Evolutionary conservation across 2,113 vertebrate genomes (phyloP).

Genomic region (Sterrhoptilus dennistouni): DNA sequence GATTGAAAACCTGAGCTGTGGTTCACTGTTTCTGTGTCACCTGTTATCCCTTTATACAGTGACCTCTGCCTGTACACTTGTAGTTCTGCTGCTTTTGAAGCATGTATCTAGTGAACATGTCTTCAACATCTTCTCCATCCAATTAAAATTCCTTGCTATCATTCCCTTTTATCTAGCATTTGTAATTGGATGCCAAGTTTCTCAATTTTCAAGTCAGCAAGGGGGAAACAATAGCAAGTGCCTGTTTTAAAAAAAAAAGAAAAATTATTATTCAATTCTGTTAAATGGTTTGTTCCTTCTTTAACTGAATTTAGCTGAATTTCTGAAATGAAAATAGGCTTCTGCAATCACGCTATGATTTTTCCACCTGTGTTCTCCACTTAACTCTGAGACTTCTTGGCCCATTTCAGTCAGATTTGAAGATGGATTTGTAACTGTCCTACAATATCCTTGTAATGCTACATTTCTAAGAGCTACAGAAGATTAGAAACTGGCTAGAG

Average conservation of each 20-base stretch:
- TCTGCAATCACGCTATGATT: background rate
- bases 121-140: constrained; percentile 45
- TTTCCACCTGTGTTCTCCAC: background rate
- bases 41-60: constrained; percentile 6
- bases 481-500: background rate
- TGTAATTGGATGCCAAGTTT: constrained; percentile 78
- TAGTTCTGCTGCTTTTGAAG: background rate
- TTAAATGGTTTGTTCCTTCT: constrained; percentile 25
- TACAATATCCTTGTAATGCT: background rate
- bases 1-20: background rate
- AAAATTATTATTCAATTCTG: constrained; percentile 61
- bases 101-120: background rate
- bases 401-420: background rate
- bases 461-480: background rate
- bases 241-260: constrained; percentile 33
- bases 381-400: background rate
- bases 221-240: constrained; percentile 28
- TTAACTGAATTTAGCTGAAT: background rate
- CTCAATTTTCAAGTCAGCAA: constrained; percentile 72
- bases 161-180: constrained; percentile 69
- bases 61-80: background rate
- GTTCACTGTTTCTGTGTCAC: background rate
- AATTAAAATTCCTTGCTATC: constrained; percentile 77
- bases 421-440: background rate
- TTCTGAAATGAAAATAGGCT: background rate